Base-by-base conservation (phyloP, 2,113 vertebrate species). In the Proterorhinus semilunaris region DNA sequence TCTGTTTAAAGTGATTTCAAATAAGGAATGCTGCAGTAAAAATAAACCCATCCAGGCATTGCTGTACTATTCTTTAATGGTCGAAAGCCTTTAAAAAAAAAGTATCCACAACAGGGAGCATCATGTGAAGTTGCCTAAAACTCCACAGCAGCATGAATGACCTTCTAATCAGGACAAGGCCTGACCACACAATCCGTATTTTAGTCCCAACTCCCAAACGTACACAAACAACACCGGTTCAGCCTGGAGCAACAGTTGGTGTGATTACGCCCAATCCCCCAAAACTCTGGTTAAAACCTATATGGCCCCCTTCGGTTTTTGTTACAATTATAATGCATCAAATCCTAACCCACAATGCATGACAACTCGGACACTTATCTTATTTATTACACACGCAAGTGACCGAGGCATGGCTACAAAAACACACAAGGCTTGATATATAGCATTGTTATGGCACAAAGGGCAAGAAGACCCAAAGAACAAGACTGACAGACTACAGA, bases 141-240 rank as follows among this genome's bases (percentile, higher is more conserved):
- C 36, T 44, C 52, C 46, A 58, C 27, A 27, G 1, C 27, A 74
- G 69, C 55, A 63, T 62, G 45, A 71, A 16, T 45, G 15, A 81
- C 64, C 45, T 79, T 61, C 69, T 64, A 46, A 76, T 86, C 72
- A 76, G 69, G 13, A 62, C 52, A 43, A 42, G 0, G 27, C 27
- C 27, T 3, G 55, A 66, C 76, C 79, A 74, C 81, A 72, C n/a
- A 49, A 54, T 78, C 65, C 62, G 66, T 81, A 72, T 78, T 78
- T 74, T 78, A 36, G 69, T 21, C 51, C 63, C 12, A 2, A 42
- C 72, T 36, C 51, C 63, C 10, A 2, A 42, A 76, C 54, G 61
- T 55, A 72, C 42, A 63, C 15, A 64, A 12, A 66, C 65, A 71
- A 49, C 44, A 72, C 10, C 51, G 54, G 61, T 76, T 54, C 47